Conservation (phyloP, 2,888 invertebrate species). For the Mylabris sibirica region DNA sequence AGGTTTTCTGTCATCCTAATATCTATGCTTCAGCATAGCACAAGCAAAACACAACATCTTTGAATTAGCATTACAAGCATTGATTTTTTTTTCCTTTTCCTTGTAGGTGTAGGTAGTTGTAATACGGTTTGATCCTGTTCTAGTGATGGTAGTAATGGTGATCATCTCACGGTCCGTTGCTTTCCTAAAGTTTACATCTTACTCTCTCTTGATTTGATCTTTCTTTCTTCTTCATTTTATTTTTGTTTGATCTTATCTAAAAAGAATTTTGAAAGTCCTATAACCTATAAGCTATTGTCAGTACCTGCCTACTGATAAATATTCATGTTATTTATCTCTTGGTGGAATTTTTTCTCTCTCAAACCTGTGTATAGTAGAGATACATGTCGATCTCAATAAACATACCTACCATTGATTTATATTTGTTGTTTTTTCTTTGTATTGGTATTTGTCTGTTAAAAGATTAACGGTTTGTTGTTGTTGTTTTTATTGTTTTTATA, state of each 20-base stretch:
- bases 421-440: neutral
- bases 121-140: neutral
- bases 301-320: slow-evolving; percentile 17
- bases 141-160: no score
- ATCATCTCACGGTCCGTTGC: neutral
- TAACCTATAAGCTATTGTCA: neutral
- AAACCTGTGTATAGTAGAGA: slow-evolving; percentile 1
- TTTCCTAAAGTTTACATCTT: neutral
- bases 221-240: slow-evolving; percentile 6
- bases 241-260: neutral
- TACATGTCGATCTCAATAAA: neutral
- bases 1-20: no score
- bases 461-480: slow-evolving; percentile 3
- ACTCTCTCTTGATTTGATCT: neutral
- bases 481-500: neutral
- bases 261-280: neutral
- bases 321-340: slow-evolving; percentile 17
- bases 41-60: no score
- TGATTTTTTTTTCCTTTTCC: no score
- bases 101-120: no score
- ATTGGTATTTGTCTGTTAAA: neutral
- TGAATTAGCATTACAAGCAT: no score
- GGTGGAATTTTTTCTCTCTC: neutral
- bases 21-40: no score
- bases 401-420: neutral